Evolutionary conservation across 1,140 invertebrate genomes (phyloP), one percentile per base, ranked within the genome.

Genomic region (Brachionus koreanus): DNA sequence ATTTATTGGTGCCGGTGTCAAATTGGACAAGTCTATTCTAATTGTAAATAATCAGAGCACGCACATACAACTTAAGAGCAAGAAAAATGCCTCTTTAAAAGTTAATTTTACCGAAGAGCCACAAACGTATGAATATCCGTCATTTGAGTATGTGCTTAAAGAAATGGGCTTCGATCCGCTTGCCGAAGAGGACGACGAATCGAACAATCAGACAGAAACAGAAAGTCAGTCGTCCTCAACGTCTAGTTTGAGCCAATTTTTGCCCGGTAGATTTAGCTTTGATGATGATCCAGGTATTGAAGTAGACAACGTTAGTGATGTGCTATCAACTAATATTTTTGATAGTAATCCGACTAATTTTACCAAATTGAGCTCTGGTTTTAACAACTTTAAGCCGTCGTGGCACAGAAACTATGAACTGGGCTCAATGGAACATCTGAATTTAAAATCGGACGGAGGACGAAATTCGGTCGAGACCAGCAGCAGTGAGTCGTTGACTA

Each of bases 1-100:
- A 43, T 79, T 79, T 42, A 79, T 79, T 65, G 76, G 76, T 61
- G 76, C 76, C 49, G 61, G 61, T 65, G 76, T 79, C 10, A 79
- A 79, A 79, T 35, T 79, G 37, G 76, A 79, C 16, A 79, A 79
- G 39, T 79, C 76, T 29, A 79, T 79, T 16, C 25, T 79, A 65
- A 79, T 79, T 65, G 23, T 79, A 61, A 65, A 79, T 43, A 57
- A 29, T 25, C 25, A 42, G 1, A 61, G 57, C 13, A 37, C 35
- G 33, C 46, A 61, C 37, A 33, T 57, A 42, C 74, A 77, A 37
- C 25, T 37, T 6, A 65, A 37, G 57, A 57, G n/a, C 42, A 19
- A 12, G 5, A 61, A 65, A 63, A 79, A 29, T 16, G 7, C 23
- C 6, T 23, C n/a, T 25, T 16, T 79, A 12, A 57, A 25, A 19